Percentiles rank a stretch among this genome's conserved stretches.
phyloP scores from a whole-genome alignment of 1,140 invertebrate species.

The Rhopalosiphum maidis region DNA sequence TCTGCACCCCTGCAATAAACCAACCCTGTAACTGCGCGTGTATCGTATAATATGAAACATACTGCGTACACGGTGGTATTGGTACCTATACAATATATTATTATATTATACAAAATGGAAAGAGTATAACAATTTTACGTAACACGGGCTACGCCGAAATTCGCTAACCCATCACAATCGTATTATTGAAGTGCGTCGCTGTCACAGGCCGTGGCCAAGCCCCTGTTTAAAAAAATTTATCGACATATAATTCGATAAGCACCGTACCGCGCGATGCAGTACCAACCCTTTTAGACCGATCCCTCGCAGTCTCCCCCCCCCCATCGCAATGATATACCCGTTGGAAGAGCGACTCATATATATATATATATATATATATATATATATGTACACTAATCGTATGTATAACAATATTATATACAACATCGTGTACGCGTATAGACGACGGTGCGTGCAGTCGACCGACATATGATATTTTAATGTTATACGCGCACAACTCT shows the following conservation, averaged over 20 bases:
- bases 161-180: neutral
- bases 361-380: neutral
- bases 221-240: neutral
- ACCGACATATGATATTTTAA: neutral
- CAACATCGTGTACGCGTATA: neutral
- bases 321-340: neutral
- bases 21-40: neutral
- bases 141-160: neutral
- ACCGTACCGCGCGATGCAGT: neutral
- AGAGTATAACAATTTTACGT: neutral
- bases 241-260: conserved; percentile 22
- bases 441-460: neutral
- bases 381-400: neutral
- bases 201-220: neutral
- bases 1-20: neutral
- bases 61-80: no score
- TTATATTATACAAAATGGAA: neutral
- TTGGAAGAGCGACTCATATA: no score
- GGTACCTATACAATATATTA: conserved; percentile 1
- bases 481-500: neutral
- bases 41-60: neutral
- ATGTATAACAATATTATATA: neutral
- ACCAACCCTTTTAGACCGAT: neutral
- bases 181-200: neutral
- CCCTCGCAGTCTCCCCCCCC: neutral